These are phyloP conservation scores for Caenorhabditis doughertyi DNA, from an alignment of 2,888 invertebrate genomes.

Conservation along the genomic window DNA sequence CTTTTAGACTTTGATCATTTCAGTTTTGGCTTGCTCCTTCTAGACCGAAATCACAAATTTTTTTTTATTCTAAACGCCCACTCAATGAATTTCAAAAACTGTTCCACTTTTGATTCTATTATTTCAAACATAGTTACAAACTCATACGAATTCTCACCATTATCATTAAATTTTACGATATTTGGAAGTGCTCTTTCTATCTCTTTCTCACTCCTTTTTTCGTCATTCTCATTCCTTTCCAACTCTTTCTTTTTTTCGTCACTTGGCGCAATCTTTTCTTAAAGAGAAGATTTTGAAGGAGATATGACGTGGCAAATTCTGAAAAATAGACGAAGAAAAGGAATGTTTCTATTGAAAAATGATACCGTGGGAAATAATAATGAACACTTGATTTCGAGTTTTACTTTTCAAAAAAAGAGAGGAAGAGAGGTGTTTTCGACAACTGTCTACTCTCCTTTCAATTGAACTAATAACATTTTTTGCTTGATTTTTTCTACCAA, in stretches of 20 bases:
- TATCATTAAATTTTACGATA: conserved; percentile 61
- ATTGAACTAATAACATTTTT: conserved; percentile 26
- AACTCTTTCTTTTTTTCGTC: conserved; percentile 35
- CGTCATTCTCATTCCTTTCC: neutral
- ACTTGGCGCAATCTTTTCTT: conserved; percentile 51
- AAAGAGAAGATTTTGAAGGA: neutral
- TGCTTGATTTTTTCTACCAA: conserved; percentile 4
- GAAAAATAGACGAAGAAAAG: neutral
- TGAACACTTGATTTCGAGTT: neutral
- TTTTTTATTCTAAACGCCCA: neutral
- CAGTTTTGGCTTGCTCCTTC: too few species aligned
- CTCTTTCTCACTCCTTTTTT: neutral
- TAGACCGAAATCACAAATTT: neutral
- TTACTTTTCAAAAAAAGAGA: neutral
- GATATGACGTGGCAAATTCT: conserved; percentile 2
- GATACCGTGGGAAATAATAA: conserved; percentile 18
- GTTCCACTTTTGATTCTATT: neutral
- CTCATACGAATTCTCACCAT: conserved; percentile 57
- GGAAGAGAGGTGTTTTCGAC: neutral
- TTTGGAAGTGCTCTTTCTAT: conserved; percentile 28
- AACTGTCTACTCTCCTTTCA: conserved; percentile 2
- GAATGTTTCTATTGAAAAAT: conserved; percentile 2
- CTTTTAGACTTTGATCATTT: neutral
- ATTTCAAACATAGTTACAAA: too few species aligned
- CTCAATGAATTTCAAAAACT: conserved; percentile 9